phyloP scores from a whole-genome alignment of 1,140 invertebrate species.

The Globodera ellingtonae region DNA sequence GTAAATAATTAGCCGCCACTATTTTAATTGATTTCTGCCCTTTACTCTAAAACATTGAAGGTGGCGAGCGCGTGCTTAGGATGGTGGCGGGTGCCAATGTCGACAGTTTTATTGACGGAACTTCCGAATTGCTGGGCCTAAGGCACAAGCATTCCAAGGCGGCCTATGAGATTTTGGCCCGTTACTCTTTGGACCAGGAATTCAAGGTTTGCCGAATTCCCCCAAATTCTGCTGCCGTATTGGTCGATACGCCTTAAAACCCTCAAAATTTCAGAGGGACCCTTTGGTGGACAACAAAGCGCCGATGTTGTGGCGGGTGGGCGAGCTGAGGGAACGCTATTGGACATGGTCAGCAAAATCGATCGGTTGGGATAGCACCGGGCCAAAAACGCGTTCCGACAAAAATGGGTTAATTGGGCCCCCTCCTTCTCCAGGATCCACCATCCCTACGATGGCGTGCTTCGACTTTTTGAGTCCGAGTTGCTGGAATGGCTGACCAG shows the following conservation, averaged over 20 bases:
- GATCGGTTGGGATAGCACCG: neutral
- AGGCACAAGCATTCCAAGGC: constrained; percentile 66
- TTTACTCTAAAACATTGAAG: neutral
- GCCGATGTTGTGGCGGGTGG: constrained; percentile 66
- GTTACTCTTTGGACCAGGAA: constrained; percentile 64
- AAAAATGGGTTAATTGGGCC: neutral
- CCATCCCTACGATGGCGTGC: constrained; percentile 66
- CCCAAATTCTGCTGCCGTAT: neutral
- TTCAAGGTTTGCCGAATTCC: constrained; percentile 48
- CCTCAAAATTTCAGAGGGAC: constrained; percentile 58
- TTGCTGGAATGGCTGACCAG: constrained; percentile 59
- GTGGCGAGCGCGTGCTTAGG: constrained; percentile 64
- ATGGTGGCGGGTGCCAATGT: constrained; percentile 64
- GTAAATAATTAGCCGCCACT: neutral
- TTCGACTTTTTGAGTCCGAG: constrained; percentile 66
- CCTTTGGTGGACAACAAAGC: constrained; percentile 65
- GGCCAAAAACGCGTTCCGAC: neutral
- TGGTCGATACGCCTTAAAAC: neutral
- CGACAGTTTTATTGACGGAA: constrained; percentile 59
- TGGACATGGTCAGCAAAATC: constrained; percentile 64
- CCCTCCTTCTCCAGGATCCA: constrained; percentile 56
- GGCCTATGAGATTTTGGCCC: constrained; percentile 66
- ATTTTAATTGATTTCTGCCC: neutral
- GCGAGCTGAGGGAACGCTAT: constrained; percentile 66
- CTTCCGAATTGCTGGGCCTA: constrained; percentile 53